Conservation (phyloP, 2,113 vertebrate species). For the Sapajus apella region DNA sequence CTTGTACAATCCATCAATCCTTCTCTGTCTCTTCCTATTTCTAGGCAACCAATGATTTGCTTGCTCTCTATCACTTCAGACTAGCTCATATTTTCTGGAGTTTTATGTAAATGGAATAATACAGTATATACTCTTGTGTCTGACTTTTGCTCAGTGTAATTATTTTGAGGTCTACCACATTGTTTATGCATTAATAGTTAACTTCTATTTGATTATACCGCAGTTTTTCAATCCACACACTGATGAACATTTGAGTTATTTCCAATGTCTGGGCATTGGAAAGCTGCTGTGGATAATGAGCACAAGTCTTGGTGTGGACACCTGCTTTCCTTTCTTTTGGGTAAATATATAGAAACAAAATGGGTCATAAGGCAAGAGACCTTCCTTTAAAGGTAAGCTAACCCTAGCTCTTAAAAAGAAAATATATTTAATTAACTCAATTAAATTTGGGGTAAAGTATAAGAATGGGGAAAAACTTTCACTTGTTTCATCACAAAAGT, state of each 20-base stretch:
- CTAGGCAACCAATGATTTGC: not conserved
- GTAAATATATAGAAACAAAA: not conserved
- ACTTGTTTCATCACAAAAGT: slow-evolving; percentile 13
- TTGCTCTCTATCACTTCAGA: not conserved
- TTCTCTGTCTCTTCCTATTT: not conserved
- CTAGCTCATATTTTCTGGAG: not conserved
- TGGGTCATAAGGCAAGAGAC: not conserved
- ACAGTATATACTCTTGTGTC: not conserved
- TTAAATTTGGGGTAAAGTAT: slow-evolving; percentile 1
- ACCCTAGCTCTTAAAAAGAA: slow-evolving; percentile 5
- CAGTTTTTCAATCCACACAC: not conserved
- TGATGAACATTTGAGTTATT: not conserved
- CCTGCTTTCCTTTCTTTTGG: slow-evolving; percentile 36
- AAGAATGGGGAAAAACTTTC: not conserved
- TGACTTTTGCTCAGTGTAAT: not conserved
- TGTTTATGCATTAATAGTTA: not conserved
- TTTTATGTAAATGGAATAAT: not conserved
- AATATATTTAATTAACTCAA: slow-evolving; percentile 26
- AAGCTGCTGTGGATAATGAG: not conserved
- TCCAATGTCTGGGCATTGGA: not conserved
- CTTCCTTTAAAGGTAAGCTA: not conserved
- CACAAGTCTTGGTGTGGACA: not conserved
- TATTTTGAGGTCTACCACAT: not conserved
- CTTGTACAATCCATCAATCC: not conserved
- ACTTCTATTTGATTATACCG: slow-evolving; percentile 27